Conservation (phyloP, 2,888 invertebrate species). For the Invenusta paracnida region DNA sequence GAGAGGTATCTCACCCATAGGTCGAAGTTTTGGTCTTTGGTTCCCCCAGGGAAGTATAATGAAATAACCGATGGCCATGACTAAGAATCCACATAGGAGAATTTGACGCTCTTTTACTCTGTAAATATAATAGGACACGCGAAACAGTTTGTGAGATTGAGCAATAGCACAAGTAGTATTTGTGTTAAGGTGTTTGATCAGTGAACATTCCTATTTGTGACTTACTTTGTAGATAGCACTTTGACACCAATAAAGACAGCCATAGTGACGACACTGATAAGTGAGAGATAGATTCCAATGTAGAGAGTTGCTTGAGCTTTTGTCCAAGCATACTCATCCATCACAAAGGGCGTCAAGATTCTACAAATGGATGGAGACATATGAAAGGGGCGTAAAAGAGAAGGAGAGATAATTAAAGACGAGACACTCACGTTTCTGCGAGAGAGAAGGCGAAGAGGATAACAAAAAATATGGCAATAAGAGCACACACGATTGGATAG, state of each 20-base stretch:
- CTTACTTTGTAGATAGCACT: slow-evolving; percentile 51
- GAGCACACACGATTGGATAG: slow-evolving; percentile 47
- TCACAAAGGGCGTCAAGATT: slow-evolving; percentile 57
- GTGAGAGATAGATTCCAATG: slow-evolving; percentile 55
- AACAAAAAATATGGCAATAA: slow-evolving; percentile 55
- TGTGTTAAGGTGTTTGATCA: too few species aligned
- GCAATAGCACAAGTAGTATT: too few species aligned
- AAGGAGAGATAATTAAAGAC: slow-evolving; percentile 48
- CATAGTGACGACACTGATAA: slow-evolving; percentile 54
- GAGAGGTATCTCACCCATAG: too few species aligned
- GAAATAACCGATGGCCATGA: too few species aligned
- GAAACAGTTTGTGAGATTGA: too few species aligned
- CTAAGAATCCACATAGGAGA: too few species aligned
- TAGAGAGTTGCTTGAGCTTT: slow-evolving; percentile 56
- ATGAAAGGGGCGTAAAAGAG: neutral
- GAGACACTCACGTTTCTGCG: slow-evolving; percentile 54
- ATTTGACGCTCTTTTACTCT: too few species aligned
- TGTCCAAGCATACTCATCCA: slow-evolving; percentile 60
- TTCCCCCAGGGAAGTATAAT: too few species aligned
- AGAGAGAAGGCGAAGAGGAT: slow-evolving; percentile 59
- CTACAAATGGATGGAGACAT: slow-evolving; percentile 46
- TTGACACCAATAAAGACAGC: slow-evolving; percentile 54
- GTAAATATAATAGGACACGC: too few species aligned
- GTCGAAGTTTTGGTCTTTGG: too few species aligned
- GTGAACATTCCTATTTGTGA: too few species aligned